Percentiles rank a stretch among this genome's conserved stretches.
phyloP scores from a whole-genome alignment of 1,140 invertebrate genomes.

The Aphelinus atriplicis region DNA sequence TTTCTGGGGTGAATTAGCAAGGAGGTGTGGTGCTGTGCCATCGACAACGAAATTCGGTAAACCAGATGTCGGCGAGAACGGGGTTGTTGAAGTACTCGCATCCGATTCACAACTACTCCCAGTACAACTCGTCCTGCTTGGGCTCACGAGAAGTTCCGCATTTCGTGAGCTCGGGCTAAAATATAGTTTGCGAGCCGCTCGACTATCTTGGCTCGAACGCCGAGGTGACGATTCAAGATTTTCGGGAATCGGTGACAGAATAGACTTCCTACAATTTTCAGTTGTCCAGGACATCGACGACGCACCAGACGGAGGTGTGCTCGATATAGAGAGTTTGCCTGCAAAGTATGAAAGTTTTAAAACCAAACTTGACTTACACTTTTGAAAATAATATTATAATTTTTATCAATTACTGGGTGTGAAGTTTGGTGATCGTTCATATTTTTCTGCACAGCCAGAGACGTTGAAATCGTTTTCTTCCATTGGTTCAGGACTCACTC shows the following conservation, averaged over 20 bases:
- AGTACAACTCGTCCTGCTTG: too few relatives aligned
- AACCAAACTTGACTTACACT: slow-evolving; percentile 9
- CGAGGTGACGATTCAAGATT: slow-evolving; percentile 52
- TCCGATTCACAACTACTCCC: too few relatives aligned
- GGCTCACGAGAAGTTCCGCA: too few relatives aligned
- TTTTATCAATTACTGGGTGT: slow-evolving; percentile 3
- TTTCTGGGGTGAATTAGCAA: slow-evolving; percentile 76
- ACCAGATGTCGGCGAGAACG: slow-evolving; percentile 76
- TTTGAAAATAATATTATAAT: too few relatives aligned
- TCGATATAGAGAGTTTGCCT: too few relatives aligned
- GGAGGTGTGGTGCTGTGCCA: slow-evolving; percentile 78
- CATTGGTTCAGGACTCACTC: slow-evolving; percentile 69
- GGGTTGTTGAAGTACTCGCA: neutral
- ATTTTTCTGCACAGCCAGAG: slow-evolving; percentile 67
- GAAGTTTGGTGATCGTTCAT: neutral
- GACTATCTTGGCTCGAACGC: slow-evolving; percentile 59
- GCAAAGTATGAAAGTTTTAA: too few relatives aligned
- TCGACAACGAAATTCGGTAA: slow-evolving; percentile 81
- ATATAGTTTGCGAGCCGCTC: slow-evolving; percentile 53
- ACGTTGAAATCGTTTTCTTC: slow-evolving; percentile 64
- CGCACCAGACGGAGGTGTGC: too few relatives aligned
- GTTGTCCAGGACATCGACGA: too few relatives aligned
- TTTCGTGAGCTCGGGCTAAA: slow-evolving; percentile 51
- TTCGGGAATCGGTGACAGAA: slow-evolving; percentile 60
- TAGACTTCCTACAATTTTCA: slow-evolving; percentile 41